Evolutionary conservation across 2,888 invertebrate species (phyloP).

Genomic region (Pristionchus exspectatus): DNA sequence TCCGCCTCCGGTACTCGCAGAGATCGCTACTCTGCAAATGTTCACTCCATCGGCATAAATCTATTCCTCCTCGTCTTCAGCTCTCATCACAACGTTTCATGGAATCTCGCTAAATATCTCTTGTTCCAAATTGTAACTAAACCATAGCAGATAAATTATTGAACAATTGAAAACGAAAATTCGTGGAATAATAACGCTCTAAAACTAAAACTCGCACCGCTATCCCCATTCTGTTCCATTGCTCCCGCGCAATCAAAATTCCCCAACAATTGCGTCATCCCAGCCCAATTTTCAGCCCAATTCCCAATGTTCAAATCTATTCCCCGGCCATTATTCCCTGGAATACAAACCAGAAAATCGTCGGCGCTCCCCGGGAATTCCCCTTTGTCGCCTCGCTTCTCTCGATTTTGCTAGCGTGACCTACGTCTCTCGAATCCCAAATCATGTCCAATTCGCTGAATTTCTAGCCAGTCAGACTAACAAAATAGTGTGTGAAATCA

Average conservation of each 20-base stretch:
- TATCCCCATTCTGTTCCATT: background rate
- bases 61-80: too few relatives aligned
- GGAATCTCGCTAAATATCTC: too few relatives aligned
- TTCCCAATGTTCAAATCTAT: conserved; percentile 2
- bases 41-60: background rate
- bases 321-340: background rate
- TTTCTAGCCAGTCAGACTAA: background rate
- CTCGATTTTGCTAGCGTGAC: background rate
- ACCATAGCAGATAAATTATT: too few relatives aligned
- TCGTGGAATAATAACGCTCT: too few relatives aligned
- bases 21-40: background rate
- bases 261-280: background rate
- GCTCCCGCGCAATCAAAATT: background rate
- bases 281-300: background rate
- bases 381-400: background rate
- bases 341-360: conserved; percentile 8
- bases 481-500: background rate
- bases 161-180: background rate
- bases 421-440: background rate
- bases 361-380: background rate
- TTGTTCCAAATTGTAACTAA: too few relatives aligned
- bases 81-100: too few relatives aligned
- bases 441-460: background rate
- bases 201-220: background rate
- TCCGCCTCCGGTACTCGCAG: background rate